phyloP scores from a whole-genome alignment of 2,888 invertebrate genomes.

The Eretmocerus hayati region DNA sequence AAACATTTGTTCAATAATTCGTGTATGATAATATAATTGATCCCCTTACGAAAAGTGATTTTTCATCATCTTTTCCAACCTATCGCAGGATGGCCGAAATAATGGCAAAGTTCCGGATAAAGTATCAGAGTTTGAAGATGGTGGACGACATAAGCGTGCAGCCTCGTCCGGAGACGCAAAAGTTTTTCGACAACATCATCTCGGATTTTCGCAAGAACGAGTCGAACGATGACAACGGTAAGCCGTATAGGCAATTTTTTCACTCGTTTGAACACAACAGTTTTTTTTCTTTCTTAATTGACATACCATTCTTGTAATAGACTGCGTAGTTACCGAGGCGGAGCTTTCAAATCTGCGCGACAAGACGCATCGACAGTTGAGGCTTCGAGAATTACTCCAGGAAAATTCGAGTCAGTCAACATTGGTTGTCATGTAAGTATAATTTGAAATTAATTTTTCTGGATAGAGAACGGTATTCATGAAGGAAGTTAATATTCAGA shows the following conservation, averaged over 20 bases:
- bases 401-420: conserved; percentile 80
- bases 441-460: no score
- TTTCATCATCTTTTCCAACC: conserved; percentile 3
- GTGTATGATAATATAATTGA: neutral
- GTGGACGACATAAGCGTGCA: conserved; percentile 82
- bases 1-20: no score
- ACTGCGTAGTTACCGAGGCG: conserved; percentile 61
- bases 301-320: conserved; percentile 46
- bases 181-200: conserved; percentile 66
- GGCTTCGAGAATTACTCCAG: conserved; percentile 80
- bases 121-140: conserved; percentile 86
- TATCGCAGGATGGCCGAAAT: conserved; percentile 80
- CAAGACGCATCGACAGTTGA: conserved; percentile 84
- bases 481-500: no score
- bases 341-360: conserved; percentile 71
- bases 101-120: conserved; percentile 87
- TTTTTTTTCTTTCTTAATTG: no score
- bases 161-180: conserved; percentile 67
- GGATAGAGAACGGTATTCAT: no score
- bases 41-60: neutral
- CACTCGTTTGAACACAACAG: no score
- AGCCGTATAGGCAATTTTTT: neutral
- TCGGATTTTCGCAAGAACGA: conserved; percentile 57
- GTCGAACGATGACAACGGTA: conserved; percentile 19
- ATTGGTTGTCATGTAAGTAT: conserved; percentile 87